phyloP scores from a whole-genome alignment of 1,140 invertebrate species.

The Sinonovacula constricta region DNA sequence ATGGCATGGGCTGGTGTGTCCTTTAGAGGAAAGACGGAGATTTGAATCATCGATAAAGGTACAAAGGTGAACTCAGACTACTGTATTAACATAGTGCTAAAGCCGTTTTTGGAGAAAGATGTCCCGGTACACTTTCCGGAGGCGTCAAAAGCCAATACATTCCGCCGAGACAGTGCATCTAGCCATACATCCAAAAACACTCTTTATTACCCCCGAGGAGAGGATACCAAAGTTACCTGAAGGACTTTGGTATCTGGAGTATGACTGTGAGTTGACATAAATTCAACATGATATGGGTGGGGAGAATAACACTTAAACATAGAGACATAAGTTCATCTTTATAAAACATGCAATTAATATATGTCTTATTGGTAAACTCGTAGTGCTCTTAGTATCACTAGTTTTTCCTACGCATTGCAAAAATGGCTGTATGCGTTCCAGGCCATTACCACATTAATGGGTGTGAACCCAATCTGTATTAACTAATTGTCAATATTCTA shows the following conservation, averaged over 20 bases:
- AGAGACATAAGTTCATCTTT: too few species aligned
- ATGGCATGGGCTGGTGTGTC: constrained; percentile 23
- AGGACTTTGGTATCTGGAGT: constrained; percentile 21
- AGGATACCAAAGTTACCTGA: constrained; percentile 7
- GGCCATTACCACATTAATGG: too few species aligned
- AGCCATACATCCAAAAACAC: constrained; percentile 3
- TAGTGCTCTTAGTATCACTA: too few species aligned
- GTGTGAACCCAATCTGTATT: too few species aligned
- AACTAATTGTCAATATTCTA: too few species aligned
- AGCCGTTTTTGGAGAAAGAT: constrained; percentile 15
- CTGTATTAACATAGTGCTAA: constrained; percentile 25
- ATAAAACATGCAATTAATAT: too few species aligned
- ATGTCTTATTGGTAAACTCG: too few species aligned
- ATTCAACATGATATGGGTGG: too few species aligned
- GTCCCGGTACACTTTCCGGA: constrained; percentile 16
- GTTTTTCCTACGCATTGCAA: too few species aligned
- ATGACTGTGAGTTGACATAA: too few species aligned
- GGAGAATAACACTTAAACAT: too few species aligned
- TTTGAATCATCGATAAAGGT: constrained; percentile 3
- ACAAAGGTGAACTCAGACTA: constrained; percentile 5
- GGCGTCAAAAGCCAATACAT: constrained; percentile 5
- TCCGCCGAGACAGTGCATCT: constrained; percentile 1
- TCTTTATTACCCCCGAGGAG: constrained; percentile 3
- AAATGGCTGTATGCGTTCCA: too few species aligned
- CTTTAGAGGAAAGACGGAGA: constrained; percentile 12